Percentiles rank a stretch among this genome's conserved stretches.
These are phyloP conservation scores for Antrozous pallidus DNA, from an alignment of 2,797 vertebrate species.

Conservation along the genomic window DNA sequence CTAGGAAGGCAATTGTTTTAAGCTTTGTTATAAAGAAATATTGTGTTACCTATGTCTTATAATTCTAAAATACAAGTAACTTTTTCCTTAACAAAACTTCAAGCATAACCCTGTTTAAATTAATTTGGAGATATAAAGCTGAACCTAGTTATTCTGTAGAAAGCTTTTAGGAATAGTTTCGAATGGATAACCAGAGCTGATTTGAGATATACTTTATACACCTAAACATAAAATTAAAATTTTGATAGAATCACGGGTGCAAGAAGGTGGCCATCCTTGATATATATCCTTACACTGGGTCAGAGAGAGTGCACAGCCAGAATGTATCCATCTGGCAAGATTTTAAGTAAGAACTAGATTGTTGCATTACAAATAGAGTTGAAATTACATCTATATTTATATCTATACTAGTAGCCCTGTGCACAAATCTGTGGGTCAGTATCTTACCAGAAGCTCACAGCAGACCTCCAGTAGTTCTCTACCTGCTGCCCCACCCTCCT, in stretches of 20 bases:
- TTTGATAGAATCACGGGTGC: slow-evolving; percentile 21
- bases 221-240: slow-evolving; percentile 42
- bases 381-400: neutral
- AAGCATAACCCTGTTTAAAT: slow-evolving; percentile 54
- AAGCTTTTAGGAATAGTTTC: slow-evolving; percentile 37
- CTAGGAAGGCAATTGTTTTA: slow-evolving; percentile 45
- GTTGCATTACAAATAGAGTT: neutral
- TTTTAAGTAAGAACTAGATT: neutral
- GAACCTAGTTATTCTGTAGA: slow-evolving; percentile 42
- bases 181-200: slow-evolving; percentile 58
- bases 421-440: no score
- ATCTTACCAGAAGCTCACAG: no score
- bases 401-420: no score
- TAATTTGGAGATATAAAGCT: slow-evolving; percentile 55
- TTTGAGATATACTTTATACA: slow-evolving; percentile 42
- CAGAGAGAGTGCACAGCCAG: neutral
- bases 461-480: no score
- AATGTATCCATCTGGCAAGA: neutral
- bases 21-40: slow-evolving; percentile 42
- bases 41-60: slow-evolving; percentile 12
- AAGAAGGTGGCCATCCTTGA: neutral
- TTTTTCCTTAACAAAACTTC: slow-evolving; percentile 60
- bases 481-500: no score
- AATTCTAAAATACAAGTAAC: slow-evolving; percentile 54
- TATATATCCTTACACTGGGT: neutral